A percentile compares a stretch with the other conserved stretches of the same genome.
These are phyloP conservation scores for Paraescarpia echinospica DNA, from an alignment of 1,140 invertebrate species.

Conservation along the genomic window DNA sequence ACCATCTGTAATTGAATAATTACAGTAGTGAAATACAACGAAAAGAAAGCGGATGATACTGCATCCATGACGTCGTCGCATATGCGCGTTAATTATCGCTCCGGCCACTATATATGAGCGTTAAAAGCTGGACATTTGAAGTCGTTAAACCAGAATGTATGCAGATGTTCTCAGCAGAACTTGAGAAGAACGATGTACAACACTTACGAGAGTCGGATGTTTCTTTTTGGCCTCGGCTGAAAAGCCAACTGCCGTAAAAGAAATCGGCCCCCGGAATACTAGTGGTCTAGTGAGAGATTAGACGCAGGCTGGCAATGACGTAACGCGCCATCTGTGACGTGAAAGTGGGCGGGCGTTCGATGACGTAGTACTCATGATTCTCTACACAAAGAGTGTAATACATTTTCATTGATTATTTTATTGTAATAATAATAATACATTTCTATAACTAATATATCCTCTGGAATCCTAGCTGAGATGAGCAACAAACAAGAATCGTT, in stretches of 20 bases:
- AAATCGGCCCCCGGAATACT: background rate
- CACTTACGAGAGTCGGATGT: background rate
- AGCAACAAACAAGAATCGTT: no score
- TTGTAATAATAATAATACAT: no score
- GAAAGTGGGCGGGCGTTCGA: background rate
- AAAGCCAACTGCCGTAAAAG: slow-evolving; percentile 4
- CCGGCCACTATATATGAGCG: no score
- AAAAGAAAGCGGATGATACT: no score
- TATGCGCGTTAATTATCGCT: no score
- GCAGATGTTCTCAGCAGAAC: background rate
- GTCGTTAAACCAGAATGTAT: background rate
- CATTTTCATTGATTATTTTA: no score
- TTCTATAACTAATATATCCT: no score
- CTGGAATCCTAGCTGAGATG: no score
- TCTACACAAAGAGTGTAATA: no score
- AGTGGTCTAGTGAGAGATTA: background rate
- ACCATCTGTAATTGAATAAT: no score
- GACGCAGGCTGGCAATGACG: background rate
- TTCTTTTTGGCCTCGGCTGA: background rate
- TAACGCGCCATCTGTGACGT: background rate
- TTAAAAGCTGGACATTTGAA: background rate
- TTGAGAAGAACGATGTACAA: background rate
- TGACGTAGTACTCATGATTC: background rate
- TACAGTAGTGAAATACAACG: no score
- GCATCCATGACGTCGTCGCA: no score